A percentile compares a stretch with the other conserved stretches of the same genome.
phyloP scores from a whole-genome alignment of 2,888 invertebrate genomes.

The Macrosoma leucophasiata region DNA sequence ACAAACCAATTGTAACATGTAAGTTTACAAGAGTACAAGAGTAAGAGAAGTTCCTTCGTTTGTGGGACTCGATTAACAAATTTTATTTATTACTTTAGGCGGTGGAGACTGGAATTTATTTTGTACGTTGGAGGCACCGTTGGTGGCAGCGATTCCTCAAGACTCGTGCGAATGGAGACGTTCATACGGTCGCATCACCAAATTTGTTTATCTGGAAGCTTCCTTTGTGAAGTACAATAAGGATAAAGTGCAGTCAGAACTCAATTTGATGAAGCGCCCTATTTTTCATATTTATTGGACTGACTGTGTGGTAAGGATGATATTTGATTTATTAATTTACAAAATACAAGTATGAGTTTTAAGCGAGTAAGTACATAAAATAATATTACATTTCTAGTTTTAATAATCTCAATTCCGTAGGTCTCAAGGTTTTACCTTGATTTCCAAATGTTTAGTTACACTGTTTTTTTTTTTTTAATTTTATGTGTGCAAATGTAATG shows the following conservation, averaged over 20 bases:
- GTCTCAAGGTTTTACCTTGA: too few relatives aligned
- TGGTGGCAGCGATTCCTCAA: constrained; percentile 87
- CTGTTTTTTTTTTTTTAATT: too few relatives aligned
- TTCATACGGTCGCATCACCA: constrained; percentile 89
- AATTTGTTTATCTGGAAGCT: constrained; percentile 88
- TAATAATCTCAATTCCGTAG: too few relatives aligned
- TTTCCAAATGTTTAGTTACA: too few relatives aligned
- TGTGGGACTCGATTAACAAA: constrained; percentile 16
- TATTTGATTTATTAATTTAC: constrained; percentile 5
- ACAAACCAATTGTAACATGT: constrained; percentile 85
- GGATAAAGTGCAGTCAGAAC: constrained; percentile 82
- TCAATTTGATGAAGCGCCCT: constrained; percentile 89
- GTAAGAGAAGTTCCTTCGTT: constrained; percentile 6
- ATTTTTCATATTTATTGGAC: constrained; percentile 97
- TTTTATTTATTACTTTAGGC: constrained; percentile 71
- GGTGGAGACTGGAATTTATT: constrained; percentile 91
- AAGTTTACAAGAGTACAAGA: constrained; percentile 50
- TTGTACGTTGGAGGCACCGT: constrained; percentile 85
- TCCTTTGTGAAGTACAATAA: constrained; percentile 87
- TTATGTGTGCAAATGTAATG: too few relatives aligned
- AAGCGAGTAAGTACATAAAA: too few relatives aligned
- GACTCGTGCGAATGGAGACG: constrained; percentile 95
- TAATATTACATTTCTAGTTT: too few relatives aligned
- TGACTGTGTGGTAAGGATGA: constrained; percentile 78
- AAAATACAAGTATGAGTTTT: background rate